Base-by-base conservation (phyloP, 2,888 invertebrate species). In the Cosmopolites sordidus region DNA sequence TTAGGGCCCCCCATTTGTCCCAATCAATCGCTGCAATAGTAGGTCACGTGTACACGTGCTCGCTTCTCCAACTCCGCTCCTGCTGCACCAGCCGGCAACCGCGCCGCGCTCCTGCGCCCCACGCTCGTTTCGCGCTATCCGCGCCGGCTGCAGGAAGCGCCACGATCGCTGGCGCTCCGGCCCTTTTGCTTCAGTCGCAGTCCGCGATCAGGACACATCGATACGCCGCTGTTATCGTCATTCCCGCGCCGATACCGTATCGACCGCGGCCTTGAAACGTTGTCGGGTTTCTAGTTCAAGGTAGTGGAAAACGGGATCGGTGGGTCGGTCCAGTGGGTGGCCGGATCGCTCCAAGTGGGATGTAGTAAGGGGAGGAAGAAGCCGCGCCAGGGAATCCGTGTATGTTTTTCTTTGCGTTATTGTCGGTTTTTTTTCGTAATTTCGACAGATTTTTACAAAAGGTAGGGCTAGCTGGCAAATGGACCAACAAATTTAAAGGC, bases 41-140 rank as follows among this genome's bases (percentile, higher is more conserved):
- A 33, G 54, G 50, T 54, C 54, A 54, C 49, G 46, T 50, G 43
- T 45, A 8, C 54, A 55, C 48, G 48, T 51, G 43, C 37, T 30
- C 22, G 46, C 46, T 33, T 43, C 50, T 46, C 49, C 48, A 43
- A 40, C 38, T 11, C 11, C 33, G 11, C 12, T 5, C 33, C 33
- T n/a, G n/a, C 43, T 51, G 54, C 52, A 50, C 48, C 48, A 50
- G 9, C 49, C 43, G 52, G 56, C 56, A 51, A 49, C 54, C 37
- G 29, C 47, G n/a, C n/a, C n/a, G 59, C 58, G 60, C 60, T 58
- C 64, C 62, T 64, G 62, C 62, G 64, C 62, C 57, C 43, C 8
- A 4, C 55, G 54, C 60, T 50, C 55, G 49, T 56, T 51, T 47
- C 52, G 54, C 53, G 46, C 3, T 54, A 54, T 59, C 60, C 61